A percentile compares a stretch with the other conserved stretches of the same genome.
phyloP scores from a whole-genome alignment of 1,140 invertebrate species.

The Platyscapa corneri region DNA sequence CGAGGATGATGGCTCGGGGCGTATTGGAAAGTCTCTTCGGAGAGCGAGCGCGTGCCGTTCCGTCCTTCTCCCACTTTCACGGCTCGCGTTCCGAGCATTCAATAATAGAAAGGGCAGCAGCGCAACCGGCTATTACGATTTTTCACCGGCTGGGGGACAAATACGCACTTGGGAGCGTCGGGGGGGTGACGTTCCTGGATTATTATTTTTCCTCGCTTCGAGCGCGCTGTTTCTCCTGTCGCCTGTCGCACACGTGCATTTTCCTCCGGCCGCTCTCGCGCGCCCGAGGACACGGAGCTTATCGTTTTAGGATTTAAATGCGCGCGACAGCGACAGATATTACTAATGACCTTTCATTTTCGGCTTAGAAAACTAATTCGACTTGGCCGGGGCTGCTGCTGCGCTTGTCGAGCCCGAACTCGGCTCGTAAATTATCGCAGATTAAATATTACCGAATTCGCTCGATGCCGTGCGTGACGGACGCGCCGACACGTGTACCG shows the following conservation, averaged over 20 bases:
- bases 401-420: too few relatives aligned
- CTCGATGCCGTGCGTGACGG: too few relatives aligned
- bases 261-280: too few relatives aligned
- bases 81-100: neutral
- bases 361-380: neutral
- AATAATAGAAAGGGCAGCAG: constrained; percentile 38
- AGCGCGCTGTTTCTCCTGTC: neutral
- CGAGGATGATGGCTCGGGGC: neutral
- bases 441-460: too few relatives aligned
- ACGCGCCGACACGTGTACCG: neutral
- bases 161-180: neutral
- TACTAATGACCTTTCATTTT: neutral
- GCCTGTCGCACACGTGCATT: neutral
- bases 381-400: too few relatives aligned
- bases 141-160: constrained; percentile 3
- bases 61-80: neutral
- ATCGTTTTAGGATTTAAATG: neutral
- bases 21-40: constrained; percentile 30
- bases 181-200: neutral
- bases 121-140: constrained; percentile 6
- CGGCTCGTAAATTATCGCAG: too few relatives aligned
- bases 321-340: neutral
- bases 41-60: neutral
- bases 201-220: neutral
- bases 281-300: neutral